Evolutionary conservation across 2,113 vertebrate species (phyloP).

Genomic region (Catagonus wagneri): DNA sequence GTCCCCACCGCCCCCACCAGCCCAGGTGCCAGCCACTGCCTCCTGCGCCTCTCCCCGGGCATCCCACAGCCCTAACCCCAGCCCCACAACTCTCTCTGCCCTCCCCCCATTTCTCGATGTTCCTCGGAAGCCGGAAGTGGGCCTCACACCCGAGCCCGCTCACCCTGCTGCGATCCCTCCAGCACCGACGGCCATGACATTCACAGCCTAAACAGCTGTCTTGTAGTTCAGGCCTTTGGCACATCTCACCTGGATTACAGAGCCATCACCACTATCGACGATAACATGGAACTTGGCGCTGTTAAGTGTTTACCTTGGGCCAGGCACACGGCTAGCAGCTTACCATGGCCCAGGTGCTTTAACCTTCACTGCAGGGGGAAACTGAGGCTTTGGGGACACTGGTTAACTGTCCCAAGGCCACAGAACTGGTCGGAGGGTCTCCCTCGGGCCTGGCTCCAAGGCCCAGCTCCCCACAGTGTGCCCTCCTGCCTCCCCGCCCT

Average conservation of each 20-base stretch:
- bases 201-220: too few relatives aligned
- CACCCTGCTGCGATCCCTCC: fast-evolving
- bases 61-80: background rate
- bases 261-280: fast-evolving
- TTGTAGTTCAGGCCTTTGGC: background rate
- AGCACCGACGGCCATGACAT: fast-evolving
- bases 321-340: background rate
- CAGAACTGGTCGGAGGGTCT: background rate
- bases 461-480: background rate
- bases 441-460: background rate
- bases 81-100: background rate
- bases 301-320: fast-evolving
- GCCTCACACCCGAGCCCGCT: background rate
- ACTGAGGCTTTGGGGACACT: background rate
- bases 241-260: background rate
- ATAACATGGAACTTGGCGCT: fast-evolving
- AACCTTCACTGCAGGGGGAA: background rate
- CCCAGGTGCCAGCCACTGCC: background rate
- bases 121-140: background rate
- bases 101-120: background rate
- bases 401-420: background rate
- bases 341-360: fast-evolving
- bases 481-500: background rate
- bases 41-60: background rate
- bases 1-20: background rate